These are phyloP conservation scores for Scaptodrosophila lebanonensis DNA, from an alignment of 1,140 invertebrate species.

Conservation along the genomic window DNA sequence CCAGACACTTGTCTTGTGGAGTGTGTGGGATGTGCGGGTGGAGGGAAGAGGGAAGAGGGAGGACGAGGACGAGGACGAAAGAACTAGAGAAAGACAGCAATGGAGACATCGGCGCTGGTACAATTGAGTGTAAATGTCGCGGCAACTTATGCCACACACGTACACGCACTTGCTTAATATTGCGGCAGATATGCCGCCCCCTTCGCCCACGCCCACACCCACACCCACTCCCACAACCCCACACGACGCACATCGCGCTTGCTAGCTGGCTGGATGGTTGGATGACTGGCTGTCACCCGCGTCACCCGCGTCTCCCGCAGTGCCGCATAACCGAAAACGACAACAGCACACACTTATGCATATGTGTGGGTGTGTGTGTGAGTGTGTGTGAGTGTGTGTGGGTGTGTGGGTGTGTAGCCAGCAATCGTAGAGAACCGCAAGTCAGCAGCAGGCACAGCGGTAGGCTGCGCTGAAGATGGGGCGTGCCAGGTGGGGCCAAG, in stretches of 20 bases:
- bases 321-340: conserved; percentile 50
- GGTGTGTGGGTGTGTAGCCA: background rate
- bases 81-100: no score
- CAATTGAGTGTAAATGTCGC: conserved; percentile 59
- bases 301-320: no score
- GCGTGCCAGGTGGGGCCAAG: no score
- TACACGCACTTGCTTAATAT: conserved; percentile 65
- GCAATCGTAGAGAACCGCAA: conserved; percentile 42
- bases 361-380: background rate
- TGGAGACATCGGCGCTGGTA: conserved; percentile 25
- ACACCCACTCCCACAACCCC: no score
- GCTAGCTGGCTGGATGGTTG: no score
- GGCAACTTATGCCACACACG: conserved; percentile 68
- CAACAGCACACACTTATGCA: conserved; percentile 12
- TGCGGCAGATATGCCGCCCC: conserved; percentile 47
- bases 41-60: background rate
- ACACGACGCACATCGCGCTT: no score
- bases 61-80: background rate
- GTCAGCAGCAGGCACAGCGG: conserved; percentile 41
- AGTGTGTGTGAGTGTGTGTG: background rate
- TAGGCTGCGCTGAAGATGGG: no score
- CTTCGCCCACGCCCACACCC: conserved; percentile 45
- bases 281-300: no score
- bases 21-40: conserved; percentile 3
- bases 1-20: background rate